Evolutionary conservation across 2,888 invertebrate species (phyloP), one percentile per base, ranked within the genome.

Genomic region (Archips xylosteana): DNA sequence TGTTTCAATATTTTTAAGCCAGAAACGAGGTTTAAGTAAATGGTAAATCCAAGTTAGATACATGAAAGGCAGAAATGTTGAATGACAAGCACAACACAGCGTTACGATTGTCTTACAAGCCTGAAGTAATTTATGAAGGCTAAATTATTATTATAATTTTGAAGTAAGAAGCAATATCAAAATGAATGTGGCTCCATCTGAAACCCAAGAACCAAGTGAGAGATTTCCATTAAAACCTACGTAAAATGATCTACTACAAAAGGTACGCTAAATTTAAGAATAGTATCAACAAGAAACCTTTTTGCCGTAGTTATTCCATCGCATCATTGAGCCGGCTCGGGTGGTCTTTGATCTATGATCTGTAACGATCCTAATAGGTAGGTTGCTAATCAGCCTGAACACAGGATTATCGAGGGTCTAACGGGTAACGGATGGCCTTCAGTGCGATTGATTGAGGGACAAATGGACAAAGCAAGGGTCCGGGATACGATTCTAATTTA

Each of bases 371-470:
- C 65, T 54, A 69, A 60, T 61, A 70, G 74, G 73, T 34, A 70
- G 69, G 74, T 70, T 60, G 69, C 69, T 70, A 74, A 74, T 70
- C 74, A 70, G 70, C 65, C 65, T 32, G 74, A 70, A 74, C 74
- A 74, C 69, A 60, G 70, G 74, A 74, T 74, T 74, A 74, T 74
- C 74, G 65, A 64, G 74, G 74, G 70, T 74, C 68, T 68, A 74
- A 74, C 69, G 73, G 73, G 64, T 63, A 74, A 69, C 64, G 64
- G 78, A 79, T 72, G 77, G 77, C 75, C 79, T 71, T 74, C 78
- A 66, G 77, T 73, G 76, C 83, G 86, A 88, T 88, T 87, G 87
- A 89, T 88, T 85, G 82, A 81, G 80, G 80, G 81, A 82, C 83
- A 82, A 87, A 86, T 83, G 80, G 84, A 84, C 81, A 84, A 80